phyloP scores from a whole-genome alignment of 1,140 invertebrate genomes.

The Muscidifurax raptorellus region DNA sequence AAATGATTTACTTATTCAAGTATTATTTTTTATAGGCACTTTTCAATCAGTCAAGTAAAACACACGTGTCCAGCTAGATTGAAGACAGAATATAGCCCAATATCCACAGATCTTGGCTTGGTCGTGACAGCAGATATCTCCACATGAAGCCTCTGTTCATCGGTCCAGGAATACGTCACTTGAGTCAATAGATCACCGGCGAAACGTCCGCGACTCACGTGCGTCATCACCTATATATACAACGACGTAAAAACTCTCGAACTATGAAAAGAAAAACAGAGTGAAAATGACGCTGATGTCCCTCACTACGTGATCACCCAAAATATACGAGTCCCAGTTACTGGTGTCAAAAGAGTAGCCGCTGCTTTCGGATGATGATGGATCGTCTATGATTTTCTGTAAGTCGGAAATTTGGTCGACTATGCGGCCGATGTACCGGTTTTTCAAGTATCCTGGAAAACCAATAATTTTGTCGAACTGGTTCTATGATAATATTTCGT shows the following conservation, averaged over 20 bases:
- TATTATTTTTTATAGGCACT: background rate
- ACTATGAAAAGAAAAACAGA: background rate
- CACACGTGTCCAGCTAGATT: conserved; percentile 81
- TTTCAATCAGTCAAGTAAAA: background rate
- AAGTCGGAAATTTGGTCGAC: conserved; percentile 48
- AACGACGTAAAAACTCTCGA: background rate
- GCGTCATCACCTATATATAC: conserved; percentile 66
- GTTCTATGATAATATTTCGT: background rate
- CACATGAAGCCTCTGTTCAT: conserved; percentile 79
- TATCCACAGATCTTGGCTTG: conserved; percentile 78
- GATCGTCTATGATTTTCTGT: background rate
- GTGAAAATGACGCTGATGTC: background rate
- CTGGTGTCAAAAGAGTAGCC: conserved; percentile 80
- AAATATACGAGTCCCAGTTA: conserved; percentile 70
- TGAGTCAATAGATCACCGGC: conserved; percentile 76
- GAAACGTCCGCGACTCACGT: conserved; percentile 78
- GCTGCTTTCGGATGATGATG: conserved; percentile 52
- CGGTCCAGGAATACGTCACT: conserved; percentile 78
- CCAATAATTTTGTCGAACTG: background rate
- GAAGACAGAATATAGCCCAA: conserved; percentile 83
- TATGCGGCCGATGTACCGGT: conserved; percentile 80
- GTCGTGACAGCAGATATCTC: conserved; percentile 78
- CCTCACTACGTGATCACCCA: conserved; percentile 63
- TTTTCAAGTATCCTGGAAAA: conserved; percentile 71
- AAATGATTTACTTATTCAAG: background rate